Conservation (phyloP, 2,888 invertebrate genomes). For the Phengaris alcon region DNA sequence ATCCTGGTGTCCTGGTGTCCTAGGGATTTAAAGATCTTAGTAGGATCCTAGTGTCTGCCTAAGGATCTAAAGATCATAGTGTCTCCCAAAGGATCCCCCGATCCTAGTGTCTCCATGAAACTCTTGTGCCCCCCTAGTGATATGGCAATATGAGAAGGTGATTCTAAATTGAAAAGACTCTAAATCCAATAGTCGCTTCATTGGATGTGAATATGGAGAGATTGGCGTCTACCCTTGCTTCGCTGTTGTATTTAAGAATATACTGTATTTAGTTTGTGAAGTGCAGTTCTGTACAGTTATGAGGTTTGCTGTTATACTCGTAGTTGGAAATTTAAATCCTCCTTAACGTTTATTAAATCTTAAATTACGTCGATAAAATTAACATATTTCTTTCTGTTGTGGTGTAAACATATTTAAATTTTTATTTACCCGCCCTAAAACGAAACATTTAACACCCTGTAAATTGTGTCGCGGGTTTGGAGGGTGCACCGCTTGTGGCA, state of each 20-base stretch:
- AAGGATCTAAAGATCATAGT: neutral
- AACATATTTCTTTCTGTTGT: slow-evolving; percentile 4
- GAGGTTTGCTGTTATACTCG: slow-evolving; percentile 1
- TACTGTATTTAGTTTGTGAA: slow-evolving; percentile 6
- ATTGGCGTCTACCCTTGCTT: slow-evolving; percentile 13
- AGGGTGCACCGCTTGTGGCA: neutral
- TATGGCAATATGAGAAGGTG: slow-evolving; percentile 71
- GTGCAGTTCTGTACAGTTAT: slow-evolving; percentile 4
- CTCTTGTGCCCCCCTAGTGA: slow-evolving; percentile 53
- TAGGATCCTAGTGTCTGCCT: too few species aligned
- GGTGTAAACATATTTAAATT: slow-evolving; percentile 13
- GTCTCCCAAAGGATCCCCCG: neutral
- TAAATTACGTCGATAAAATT: slow-evolving; percentile 2
- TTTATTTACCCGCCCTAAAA: slow-evolving; percentile 22
- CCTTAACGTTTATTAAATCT: neutral
- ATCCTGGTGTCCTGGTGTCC: slow-evolving; percentile 47
- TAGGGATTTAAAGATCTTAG: neutral
- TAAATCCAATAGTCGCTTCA: slow-evolving; percentile 46
- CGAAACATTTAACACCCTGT: slow-evolving; percentile 22
- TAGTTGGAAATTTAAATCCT: too few species aligned
- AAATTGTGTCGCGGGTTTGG: slow-evolving; percentile 8
- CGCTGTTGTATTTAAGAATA: slow-evolving; percentile 19
- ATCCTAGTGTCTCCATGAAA: slow-evolving; percentile 44
- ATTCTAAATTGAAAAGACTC: slow-evolving; percentile 57
- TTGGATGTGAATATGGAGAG: slow-evolving; percentile 55